Percentiles rank a stretch among this genome's conserved stretches.
Conservation (phyloP, 2,888 invertebrate genomes). For the Sialis lutaria region DNA sequence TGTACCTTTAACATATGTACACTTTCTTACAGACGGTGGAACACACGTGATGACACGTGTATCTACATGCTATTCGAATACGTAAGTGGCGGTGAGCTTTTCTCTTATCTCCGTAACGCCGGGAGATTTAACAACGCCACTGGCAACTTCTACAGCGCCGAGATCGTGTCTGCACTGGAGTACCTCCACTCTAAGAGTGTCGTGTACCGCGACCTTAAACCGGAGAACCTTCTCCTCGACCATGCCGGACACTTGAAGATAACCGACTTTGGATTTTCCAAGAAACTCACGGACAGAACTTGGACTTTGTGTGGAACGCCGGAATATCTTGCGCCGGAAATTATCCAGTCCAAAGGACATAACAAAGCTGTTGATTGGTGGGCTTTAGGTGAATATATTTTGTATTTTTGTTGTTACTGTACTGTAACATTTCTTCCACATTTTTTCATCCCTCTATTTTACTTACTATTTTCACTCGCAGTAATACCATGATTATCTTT, state of each 20-base stretch:
- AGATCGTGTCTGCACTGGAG: slow-evolving; percentile 86
- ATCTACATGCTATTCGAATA: slow-evolving; percentile 97
- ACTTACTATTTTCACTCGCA: no score
- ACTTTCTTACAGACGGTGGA: slow-evolving; percentile 60
- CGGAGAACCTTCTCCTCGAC: slow-evolving; percentile 86
- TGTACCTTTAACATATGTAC: no score
- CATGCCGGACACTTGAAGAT: slow-evolving; percentile 90
- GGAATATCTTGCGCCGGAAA: slow-evolving; percentile 93
- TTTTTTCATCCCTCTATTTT: no score
- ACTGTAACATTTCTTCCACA: no score
- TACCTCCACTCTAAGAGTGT: slow-evolving; percentile 82
- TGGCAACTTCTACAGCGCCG: slow-evolving; percentile 84
- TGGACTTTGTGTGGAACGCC: slow-evolving; percentile 96
- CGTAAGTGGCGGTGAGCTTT: slow-evolving; percentile 91
- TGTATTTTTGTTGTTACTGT: not conserved
- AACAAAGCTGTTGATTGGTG: slow-evolving; percentile 99
- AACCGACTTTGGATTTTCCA: slow-evolving; percentile 96
- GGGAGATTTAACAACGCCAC: slow-evolving; percentile 76
- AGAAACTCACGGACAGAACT: slow-evolving; percentile 83
- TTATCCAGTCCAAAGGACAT: slow-evolving; percentile 95
- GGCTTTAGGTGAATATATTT: slow-evolving; percentile 61
- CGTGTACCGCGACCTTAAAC: slow-evolving; percentile 57
- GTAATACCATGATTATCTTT: no score
- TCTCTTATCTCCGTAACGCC: slow-evolving; percentile 84
- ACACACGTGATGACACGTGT: slow-evolving; percentile 74